Evolutionary conservation across 2,888 invertebrate genomes (phyloP).

Genomic region (Carcina quercana): DNA sequence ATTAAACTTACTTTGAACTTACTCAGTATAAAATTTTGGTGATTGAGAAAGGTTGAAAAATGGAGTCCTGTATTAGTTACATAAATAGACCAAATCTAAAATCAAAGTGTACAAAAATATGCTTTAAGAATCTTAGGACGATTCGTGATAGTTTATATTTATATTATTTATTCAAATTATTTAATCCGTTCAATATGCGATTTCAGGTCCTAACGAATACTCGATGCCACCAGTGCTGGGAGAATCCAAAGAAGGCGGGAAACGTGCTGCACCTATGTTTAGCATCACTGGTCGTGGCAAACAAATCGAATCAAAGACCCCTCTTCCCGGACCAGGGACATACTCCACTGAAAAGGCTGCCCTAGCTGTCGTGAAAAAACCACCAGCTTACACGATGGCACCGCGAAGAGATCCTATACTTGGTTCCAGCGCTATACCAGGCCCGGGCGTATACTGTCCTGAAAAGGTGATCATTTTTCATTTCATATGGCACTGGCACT

Average conservation of each 20-base stretch:
- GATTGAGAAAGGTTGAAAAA: too few relatives aligned
- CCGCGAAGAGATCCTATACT: constrained; percentile 57
- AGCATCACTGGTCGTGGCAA: constrained; percentile 90
- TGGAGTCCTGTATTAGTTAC: too few relatives aligned
- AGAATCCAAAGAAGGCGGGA: constrained; percentile 67
- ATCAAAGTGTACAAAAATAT: too few relatives aligned
- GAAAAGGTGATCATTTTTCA: constrained; percentile 66
- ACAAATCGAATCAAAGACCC: constrained; percentile 48
- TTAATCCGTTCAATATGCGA: not conserved
- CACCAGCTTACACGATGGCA: constrained; percentile 92
- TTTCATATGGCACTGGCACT: not conserved
- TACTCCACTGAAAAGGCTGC: constrained; percentile 76
- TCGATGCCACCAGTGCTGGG: constrained; percentile 87
- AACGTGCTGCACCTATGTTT: constrained; percentile 88
- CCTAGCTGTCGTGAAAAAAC: constrained; percentile 52
- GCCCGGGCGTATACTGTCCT: constrained; percentile 79
- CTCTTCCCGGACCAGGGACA: constrained; percentile 89
- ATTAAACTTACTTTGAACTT: too few relatives aligned
- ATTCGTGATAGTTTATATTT: too few relatives aligned
- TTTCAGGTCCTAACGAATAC: constrained; percentile 91
- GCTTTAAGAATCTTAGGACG: too few relatives aligned
- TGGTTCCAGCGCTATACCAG: constrained; percentile 56
- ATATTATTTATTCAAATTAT: too few relatives aligned
- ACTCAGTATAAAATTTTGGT: too few relatives aligned
- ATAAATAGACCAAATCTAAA: too few relatives aligned